Percentiles rank a stretch among this genome's conserved stretches.
These are phyloP conservation scores for Pemphredon lugubris DNA, from an alignment of 2,888 invertebrate species.

Conservation along the genomic window DNA sequence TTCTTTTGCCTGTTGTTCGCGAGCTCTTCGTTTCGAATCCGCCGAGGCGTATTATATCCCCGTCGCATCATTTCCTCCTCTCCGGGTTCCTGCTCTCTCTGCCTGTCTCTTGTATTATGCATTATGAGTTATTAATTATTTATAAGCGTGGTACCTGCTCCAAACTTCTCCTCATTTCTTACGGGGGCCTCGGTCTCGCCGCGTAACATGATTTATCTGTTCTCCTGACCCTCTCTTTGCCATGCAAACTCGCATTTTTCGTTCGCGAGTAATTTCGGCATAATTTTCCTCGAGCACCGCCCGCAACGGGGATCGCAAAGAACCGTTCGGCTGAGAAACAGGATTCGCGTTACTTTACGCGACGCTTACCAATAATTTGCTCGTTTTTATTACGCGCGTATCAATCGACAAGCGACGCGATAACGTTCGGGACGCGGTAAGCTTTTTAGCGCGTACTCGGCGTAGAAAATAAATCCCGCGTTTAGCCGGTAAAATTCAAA, in stretches of 20 bases:
- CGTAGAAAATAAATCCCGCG: too few species aligned
- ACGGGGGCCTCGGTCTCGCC: slow-evolving; percentile 17
- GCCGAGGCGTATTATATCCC: slow-evolving; percentile 48
- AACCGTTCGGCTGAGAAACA: too few species aligned
- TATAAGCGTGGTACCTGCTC: slow-evolving; percentile 49
- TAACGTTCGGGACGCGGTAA: too few species aligned
- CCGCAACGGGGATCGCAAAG: slow-evolving; percentile 1
- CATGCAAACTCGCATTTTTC: slow-evolving; percentile 10
- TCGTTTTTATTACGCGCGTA: too few species aligned
- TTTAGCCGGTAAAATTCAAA: too few species aligned
- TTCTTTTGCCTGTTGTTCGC: slow-evolving; percentile 46
- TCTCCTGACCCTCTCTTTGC: slow-evolving; percentile 13
- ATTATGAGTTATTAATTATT: slow-evolving; percentile 60
- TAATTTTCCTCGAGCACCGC: slow-evolving; percentile 6
- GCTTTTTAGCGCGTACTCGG: too few species aligned
- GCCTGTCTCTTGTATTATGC: slow-evolving; percentile 43
- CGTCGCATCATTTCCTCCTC: slow-evolving; percentile 37
- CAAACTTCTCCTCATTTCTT: slow-evolving; percentile 38
- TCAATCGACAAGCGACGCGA: too few species aligned
- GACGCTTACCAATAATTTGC: too few species aligned
- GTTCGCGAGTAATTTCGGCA: slow-evolving; percentile 33
- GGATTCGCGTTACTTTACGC: too few species aligned
- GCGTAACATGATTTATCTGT: slow-evolving; percentile 44
- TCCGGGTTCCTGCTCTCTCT: not conserved
- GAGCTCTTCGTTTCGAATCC: slow-evolving; percentile 45